Evolutionary conservation across 2,888 invertebrate species (phyloP).

Genomic region (Leptopterna dolabrata): DNA sequence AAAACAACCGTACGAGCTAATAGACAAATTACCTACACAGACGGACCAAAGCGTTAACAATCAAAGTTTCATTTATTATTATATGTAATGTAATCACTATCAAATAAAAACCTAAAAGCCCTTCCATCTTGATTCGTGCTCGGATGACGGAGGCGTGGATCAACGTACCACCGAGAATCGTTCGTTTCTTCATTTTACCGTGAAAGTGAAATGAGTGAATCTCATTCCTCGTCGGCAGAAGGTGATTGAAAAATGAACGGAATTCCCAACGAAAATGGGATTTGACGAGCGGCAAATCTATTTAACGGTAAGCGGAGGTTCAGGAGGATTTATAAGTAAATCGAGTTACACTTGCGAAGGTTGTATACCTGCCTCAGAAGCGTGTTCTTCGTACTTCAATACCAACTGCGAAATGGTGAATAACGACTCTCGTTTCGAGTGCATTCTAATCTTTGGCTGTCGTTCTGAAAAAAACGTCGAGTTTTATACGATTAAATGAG

Average conservation of each 20-base stretch:
- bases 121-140: too few species aligned
- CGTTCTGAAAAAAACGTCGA: neutral
- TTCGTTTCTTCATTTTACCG: neutral
- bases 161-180: neutral
- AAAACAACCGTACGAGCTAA: too few species aligned
- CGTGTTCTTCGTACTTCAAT: neutral
- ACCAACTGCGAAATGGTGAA: neutral
- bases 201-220: conserved; percentile 4
- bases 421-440: neutral
- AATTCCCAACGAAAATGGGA: neutral
- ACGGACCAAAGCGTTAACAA: too few species aligned
- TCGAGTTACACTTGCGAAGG: conserved; percentile 4
- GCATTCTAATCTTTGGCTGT: neutral
- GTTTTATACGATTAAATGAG: neutral
- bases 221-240: neutral
- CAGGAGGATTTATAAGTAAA: conserved; percentile 6
- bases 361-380: neutral
- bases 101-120: too few species aligned
- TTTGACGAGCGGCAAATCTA: conserved; percentile 1
- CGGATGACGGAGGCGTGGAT: too few species aligned
- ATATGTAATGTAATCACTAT: too few species aligned
- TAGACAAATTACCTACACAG: too few species aligned
- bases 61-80: too few species aligned
- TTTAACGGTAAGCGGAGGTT: conserved; percentile 22
- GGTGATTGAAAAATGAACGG: conserved; percentile 25